These are phyloP conservation scores for Blera fallax DNA, from an alignment of 2,888 invertebrate species.

Conservation along the genomic window DNA sequence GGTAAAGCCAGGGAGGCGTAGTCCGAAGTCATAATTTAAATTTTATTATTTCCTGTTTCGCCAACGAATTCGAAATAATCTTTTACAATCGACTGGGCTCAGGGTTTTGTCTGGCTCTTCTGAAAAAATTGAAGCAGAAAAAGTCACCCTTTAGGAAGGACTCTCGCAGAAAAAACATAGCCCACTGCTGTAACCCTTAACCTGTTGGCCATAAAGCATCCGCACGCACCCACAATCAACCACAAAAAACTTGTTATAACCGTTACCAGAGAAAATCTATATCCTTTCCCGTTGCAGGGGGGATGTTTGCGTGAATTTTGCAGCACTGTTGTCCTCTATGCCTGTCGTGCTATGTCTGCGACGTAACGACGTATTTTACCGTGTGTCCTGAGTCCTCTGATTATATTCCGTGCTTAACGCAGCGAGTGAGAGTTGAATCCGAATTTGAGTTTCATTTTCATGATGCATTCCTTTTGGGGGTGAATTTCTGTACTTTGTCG, in stretches of 20 bases:
- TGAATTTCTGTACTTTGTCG: constrained; percentile 8
- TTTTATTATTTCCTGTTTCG: constrained; percentile 68
- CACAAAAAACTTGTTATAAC: constrained; percentile 51
- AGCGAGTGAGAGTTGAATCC: constrained; percentile 16
- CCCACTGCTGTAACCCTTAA: constrained; percentile 57
- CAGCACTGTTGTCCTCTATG: neutral
- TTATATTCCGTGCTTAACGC: constrained; percentile 23
- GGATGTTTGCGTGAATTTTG: neutral
- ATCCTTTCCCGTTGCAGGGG: neutral
- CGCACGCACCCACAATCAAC: constrained; percentile 52
- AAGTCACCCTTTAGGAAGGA: neutral
- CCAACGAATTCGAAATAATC: constrained; percentile 52
- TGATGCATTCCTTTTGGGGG: constrained; percentile 38
- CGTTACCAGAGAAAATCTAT: constrained; percentile 3
- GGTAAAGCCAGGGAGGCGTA: too few relatives aligned
- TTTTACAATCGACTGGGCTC: constrained; percentile 40
- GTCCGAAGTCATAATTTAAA: constrained; percentile 52
- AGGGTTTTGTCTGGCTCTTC: constrained; percentile 31
- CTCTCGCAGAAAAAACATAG: constrained; percentile 10
- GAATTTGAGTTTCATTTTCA: constrained; percentile 19
- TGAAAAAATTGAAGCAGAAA: neutral
- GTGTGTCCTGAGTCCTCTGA: neutral
- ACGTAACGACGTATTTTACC: constrained; percentile 18
- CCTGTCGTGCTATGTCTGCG: neutral
- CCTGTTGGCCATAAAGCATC: constrained; percentile 68